Evolutionary conservation across 2,888 invertebrate genomes (phyloP), one percentile per base, ranked within the genome.

Genomic region (Epinotia bilunana): DNA sequence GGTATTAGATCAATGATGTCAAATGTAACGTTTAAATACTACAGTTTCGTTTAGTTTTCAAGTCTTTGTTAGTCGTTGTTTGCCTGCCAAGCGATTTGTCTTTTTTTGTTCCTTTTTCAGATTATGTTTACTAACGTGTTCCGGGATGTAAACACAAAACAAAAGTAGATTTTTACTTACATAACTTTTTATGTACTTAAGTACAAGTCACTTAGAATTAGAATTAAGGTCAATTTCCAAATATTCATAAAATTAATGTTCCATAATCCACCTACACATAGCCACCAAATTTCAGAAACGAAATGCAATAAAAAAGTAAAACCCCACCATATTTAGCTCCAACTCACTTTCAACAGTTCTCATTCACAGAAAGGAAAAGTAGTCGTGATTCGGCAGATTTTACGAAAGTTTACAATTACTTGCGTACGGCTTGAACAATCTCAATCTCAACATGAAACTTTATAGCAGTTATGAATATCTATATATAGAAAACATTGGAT

Each of bases 291-390:
- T 68, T 57, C 5, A 6, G 43, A 23, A 64, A 63, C 18, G 23
- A 33, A 53, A 60, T 39, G 74, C 64, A 43, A 33, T 64, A 71
- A 74, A 74, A 64, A 72, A 60, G 58, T 60, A 71, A 64, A 74
- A 67, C 61, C 20, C 49, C 39, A 13, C 70, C 64, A 64, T 65
- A 70, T 53, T 64, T 53, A 55, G 70, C 53, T 71, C 53, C 65
- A 23, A 70, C 18, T 70, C 60, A 60, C 74, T 74, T 74, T 74
- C 74, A 55, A 74, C 60, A 23, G 16, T 46, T 46, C 72, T 65
- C 74, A 39, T 64, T 74, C 74, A 33, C 55, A 69, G 70, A 74
- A 74, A 74, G 70, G 70, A 74, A 74, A 74, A 74, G 74, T 71
- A 60, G 64, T 64, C 11, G 60, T 74, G 70, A 71, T 74, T 74